Conservation (phyloP, 2,888 invertebrate species). For the Melikaiella ostensackeni region DNA sequence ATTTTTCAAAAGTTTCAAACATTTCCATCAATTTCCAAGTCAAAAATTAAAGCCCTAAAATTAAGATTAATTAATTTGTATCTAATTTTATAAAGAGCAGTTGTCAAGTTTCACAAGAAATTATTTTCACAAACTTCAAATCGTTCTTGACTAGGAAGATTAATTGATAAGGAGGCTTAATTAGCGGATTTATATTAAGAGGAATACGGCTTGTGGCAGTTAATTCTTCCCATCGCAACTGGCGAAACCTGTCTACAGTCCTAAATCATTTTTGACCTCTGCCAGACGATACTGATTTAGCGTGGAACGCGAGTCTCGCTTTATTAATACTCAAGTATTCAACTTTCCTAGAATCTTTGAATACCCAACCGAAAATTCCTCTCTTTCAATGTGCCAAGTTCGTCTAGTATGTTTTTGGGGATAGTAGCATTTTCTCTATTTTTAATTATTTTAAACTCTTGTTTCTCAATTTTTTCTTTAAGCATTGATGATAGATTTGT, state of each 20-base stretch:
- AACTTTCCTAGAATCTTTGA: neutral
- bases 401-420: neutral
- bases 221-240: slow-evolving; percentile 23
- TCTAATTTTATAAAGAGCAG: neutral
- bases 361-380: neutral
- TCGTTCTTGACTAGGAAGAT: neutral
- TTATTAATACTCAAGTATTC: slow-evolving; percentile 3
- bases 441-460: neutral
- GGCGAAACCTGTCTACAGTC: slow-evolving; percentile 40
- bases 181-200: slow-evolving; percentile 27
- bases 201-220: neutral
- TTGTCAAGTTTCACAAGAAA: neutral
- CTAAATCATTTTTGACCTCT: slow-evolving; percentile 42
- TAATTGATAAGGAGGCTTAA: slow-evolving; percentile 17
- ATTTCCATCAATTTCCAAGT: too few species aligned
- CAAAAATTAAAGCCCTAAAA: too few species aligned
- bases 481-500: too few species aligned
- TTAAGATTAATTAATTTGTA: neutral
- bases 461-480: neutral
- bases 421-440: neutral
- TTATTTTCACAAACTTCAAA: neutral
- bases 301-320: neutral
- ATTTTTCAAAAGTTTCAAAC: too few species aligned
- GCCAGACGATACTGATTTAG: slow-evolving; percentile 10
- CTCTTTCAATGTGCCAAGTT: neutral